These are phyloP conservation scores for Bombus ignitus DNA, from an alignment of 1,140 invertebrate species.

Conservation along the genomic window DNA sequence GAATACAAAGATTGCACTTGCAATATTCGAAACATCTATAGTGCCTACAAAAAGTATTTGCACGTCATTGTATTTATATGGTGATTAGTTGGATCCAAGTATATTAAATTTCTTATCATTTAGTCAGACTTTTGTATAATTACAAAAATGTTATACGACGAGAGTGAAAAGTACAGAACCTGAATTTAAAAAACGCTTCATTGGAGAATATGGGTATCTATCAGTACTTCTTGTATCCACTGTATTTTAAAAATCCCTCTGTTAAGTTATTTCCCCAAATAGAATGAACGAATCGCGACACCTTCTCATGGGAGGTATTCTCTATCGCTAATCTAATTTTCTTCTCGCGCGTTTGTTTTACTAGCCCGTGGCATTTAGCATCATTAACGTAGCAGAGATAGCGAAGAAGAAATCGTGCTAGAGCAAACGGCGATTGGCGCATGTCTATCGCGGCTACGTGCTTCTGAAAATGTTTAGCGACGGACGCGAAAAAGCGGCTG, in stretches of 20 bases:
- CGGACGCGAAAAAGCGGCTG: background rate
- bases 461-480: slow-evolving; percentile 57
- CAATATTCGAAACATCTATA: background rate
- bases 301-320: too few relatives aligned
- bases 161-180: background rate
- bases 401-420: background rate
- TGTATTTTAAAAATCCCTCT: background rate
- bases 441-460: slow-evolving; percentile 2
- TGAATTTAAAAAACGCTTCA: too few relatives aligned
- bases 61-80: too few relatives aligned
- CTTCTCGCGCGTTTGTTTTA: background rate
- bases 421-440: background rate
- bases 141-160: background rate
- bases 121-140: too few relatives aligned
- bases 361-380: background rate
- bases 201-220: too few relatives aligned
- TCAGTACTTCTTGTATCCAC: background rate
- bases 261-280: background rate
- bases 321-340: background rate
- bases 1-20: background rate
- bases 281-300: background rate
- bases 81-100: background rate
- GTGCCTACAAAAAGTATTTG: background rate
- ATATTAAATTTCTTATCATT: background rate
- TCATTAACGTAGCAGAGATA: slow-evolving; percentile 15